A percentile compares a stretch with the other conserved stretches of the same genome.
phyloP scores from a whole-genome alignment of 35 echinoderm and acorn worm genomes.

The Nesometra sesokonis region DNA sequence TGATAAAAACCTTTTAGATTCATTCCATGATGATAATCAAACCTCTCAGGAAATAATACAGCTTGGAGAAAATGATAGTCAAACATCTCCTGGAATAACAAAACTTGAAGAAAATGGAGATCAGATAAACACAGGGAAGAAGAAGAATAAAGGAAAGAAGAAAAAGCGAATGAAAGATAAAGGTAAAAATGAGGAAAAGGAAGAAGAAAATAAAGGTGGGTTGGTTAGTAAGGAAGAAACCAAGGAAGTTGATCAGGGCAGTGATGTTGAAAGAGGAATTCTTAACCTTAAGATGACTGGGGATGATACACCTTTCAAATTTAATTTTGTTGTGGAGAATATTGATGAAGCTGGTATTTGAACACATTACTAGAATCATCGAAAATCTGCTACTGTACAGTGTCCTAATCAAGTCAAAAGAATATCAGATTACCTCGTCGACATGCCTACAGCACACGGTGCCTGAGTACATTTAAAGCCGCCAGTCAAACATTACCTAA shows the following conservation, averaged over 20 bases:
- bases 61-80: not conserved
- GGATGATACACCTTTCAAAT: not conserved
- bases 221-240: not conserved
- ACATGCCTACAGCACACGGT: no score
- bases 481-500: no score
- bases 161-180: not conserved
- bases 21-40: not conserved
- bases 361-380: no score
- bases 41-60: not conserved
- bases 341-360: no score
- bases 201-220: not conserved
- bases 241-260: not conserved
- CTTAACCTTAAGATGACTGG: not conserved
- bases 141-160: not conserved
- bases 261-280: not conserved
- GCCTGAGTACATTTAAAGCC: no score
- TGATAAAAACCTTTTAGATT: not conserved
- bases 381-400: no score
- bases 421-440: no score
- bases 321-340: no score
- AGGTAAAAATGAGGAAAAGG: not conserved
- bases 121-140: not conserved
- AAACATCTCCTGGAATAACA: not conserved
- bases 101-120: not conserved
- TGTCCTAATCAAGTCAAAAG: no score